Evolutionary conservation across 2,888 invertebrate genomes (phyloP).

Genomic region (Nomada fucata): DNA sequence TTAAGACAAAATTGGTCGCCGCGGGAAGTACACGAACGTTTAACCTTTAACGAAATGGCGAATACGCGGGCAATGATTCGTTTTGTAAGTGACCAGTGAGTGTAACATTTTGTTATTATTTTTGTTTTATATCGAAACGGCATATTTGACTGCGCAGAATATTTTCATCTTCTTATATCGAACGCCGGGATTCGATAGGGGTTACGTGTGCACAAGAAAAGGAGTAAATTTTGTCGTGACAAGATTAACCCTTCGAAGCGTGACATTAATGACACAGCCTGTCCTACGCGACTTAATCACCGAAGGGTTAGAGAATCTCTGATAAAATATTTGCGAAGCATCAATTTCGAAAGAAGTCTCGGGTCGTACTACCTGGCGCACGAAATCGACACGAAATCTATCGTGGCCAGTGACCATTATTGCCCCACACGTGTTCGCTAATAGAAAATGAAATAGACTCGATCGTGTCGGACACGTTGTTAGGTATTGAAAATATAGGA

Average conservation of each 20-base stretch:
- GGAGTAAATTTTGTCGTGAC: slow-evolving; percentile 5
- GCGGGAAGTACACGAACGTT: slow-evolving; percentile 7
- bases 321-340: slow-evolving; percentile 45
- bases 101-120: too few relatives aligned
- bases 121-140: too few relatives aligned
- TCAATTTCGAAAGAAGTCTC: slow-evolving; percentile 29
- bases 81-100: neutral
- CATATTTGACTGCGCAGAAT: too few relatives aligned
- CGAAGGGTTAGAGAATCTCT: slow-evolving; percentile 7
- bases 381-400: slow-evolving; percentile 39
- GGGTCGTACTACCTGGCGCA: slow-evolving; percentile 22
- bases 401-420: slow-evolving; percentile 61
- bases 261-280: slow-evolving; percentile 22
- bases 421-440: slow-evolving; percentile 48
- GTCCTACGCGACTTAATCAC: slow-evolving; percentile 23
- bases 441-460: slow-evolving; percentile 31
- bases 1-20: neutral
- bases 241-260: slow-evolving; percentile 18
- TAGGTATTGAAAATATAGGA: too few relatives aligned
- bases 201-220: neutral
- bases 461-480: neutral
- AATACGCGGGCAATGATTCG: neutral
- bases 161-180: slow-evolving; percentile 1
- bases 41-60: neutral
- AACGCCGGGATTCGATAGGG: neutral